A percentile compares a stretch with the other conserved stretches of the same genome.
phyloP scores from a whole-genome alignment of 2,113 vertebrate species.

The Calidris pugnax region DNA sequence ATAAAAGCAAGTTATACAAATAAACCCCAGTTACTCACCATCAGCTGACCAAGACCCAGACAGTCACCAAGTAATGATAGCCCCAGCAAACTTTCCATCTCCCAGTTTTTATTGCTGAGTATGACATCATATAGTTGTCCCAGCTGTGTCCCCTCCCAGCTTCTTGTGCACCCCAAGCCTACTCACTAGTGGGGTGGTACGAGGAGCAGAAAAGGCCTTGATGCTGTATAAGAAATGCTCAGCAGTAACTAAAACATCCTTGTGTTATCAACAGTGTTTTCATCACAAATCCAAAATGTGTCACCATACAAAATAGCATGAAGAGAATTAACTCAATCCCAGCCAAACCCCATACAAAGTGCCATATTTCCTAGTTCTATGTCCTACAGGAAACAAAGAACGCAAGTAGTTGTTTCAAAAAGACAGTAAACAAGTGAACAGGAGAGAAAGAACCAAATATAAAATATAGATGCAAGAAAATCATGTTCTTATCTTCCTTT shows the following conservation, averaged over 20 bases:
- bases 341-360: background rate
- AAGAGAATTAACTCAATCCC: background rate
- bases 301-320: background rate
- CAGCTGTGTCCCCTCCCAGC: background rate
- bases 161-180: background rate
- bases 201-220: background rate
- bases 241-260: background rate
- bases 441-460: background rate
- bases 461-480: background rate
- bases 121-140: accelerated
- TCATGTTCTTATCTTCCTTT: background rate
- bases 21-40: accelerated
- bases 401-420: background rate
- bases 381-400: background rate
- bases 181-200: accelerated
- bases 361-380: background rate
- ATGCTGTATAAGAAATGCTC: accelerated
- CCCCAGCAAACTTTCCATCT: background rate
- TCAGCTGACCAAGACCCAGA: background rate
- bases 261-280: background rate
- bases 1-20: background rate
- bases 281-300: background rate
- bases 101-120: background rate
- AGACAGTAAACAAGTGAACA: background rate
- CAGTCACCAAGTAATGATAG: background rate